Evolutionary conservation across 1,140 invertebrate genomes (phyloP).

Genomic region (Harlomillsia oculata): DNA sequence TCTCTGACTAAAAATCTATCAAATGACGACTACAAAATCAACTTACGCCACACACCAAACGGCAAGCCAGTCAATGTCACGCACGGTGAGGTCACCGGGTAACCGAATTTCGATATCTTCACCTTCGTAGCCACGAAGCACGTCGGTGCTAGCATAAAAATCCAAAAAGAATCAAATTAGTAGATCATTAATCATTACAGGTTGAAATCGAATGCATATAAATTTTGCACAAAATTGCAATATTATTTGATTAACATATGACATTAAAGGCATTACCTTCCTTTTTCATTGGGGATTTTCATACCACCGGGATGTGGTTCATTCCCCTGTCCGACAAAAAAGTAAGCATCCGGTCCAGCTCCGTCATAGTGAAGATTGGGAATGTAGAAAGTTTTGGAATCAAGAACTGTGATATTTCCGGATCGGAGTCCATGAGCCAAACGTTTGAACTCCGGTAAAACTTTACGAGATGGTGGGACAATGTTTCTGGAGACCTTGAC

Average conservation of each 20-base stretch:
- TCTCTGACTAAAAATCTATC: too few species aligned
- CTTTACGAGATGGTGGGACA: conserved; percentile 57
- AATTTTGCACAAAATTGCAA: conserved; percentile 10
- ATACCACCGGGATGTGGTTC: conserved; percentile 70
- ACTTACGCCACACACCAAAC: conserved; percentile 67
- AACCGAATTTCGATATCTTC: conserved; percentile 83
- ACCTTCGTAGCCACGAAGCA: conserved; percentile 70
- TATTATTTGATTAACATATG: conserved; percentile 10
- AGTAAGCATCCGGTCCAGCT: conserved; percentile 77
- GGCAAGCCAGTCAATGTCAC: conserved; percentile 84
- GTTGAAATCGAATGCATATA: not conserved
- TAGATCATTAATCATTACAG: too few species aligned
- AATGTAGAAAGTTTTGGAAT: conserved; percentile 85
- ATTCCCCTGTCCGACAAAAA: conserved; percentile 79
- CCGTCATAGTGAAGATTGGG: conserved; percentile 87
- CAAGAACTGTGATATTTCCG: conserved; percentile 79
- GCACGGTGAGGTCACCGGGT: conserved; percentile 71
- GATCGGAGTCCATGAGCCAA: conserved; percentile 76
- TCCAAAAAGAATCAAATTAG: too few species aligned
- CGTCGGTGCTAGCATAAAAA: too few species aligned
- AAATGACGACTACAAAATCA: too few species aligned
- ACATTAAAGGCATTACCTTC: too few species aligned
- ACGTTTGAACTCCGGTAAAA: conserved; percentile 72
- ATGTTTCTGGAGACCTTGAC: conserved; percentile 64
- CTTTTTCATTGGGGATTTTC: conserved; percentile 76